Evolutionary conservation across 2,797 vertebrate genomes (phyloP).

Genomic region (Coracias cyanogaster): DNA sequence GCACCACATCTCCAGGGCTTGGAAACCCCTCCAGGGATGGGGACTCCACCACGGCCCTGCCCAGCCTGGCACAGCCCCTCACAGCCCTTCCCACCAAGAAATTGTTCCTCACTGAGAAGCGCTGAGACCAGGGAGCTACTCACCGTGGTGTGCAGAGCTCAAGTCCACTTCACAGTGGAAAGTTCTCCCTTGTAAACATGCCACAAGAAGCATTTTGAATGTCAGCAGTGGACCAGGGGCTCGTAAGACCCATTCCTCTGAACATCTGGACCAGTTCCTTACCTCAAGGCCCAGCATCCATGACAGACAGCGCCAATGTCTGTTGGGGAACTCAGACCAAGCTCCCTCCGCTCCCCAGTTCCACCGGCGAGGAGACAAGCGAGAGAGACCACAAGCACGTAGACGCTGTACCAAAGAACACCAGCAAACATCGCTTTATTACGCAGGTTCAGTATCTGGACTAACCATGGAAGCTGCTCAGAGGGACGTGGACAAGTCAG

Average conservation of each 20-base stretch:
- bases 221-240: rapidly evolving
- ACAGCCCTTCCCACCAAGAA: no score
- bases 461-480: background rate
- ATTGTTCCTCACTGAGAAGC: background rate
- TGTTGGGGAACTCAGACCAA: no score
- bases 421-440: conserved; percentile 25
- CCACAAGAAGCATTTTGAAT: rapidly evolving
- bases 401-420: background rate
- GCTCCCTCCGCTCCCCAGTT: no score
- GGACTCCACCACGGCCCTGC: no score
- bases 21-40: no score
- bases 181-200: background rate
- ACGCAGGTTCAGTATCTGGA: background rate
- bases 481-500: background rate
- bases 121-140: background rate
- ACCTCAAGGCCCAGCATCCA: background rate
- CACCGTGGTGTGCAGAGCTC: rapidly evolving
- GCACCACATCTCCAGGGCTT: no score
- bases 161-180: rapidly evolving
- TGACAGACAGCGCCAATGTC: rapidly evolving
- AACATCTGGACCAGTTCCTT: background rate
- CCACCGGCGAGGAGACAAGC: rapidly evolving
- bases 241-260: rapidly evolving
- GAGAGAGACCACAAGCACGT: background rate
- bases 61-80: no score